Percentiles rank a stretch among this genome's conserved stretches.
Conservation (phyloP, 1,140 invertebrate species). For the Chionoecetes opilio region DNA sequence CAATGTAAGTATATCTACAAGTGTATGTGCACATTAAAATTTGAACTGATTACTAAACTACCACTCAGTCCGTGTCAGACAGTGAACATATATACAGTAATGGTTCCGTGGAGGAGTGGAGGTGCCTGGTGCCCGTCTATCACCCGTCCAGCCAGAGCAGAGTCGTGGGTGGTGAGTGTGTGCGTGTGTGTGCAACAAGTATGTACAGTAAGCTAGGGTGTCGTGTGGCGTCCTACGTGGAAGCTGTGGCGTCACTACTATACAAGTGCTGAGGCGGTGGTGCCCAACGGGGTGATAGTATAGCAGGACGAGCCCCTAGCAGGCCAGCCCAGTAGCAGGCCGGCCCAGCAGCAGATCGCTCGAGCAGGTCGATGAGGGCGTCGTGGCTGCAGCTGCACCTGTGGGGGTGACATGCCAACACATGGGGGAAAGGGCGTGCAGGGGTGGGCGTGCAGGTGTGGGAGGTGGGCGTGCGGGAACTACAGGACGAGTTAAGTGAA, state of each 20-base stretch:
- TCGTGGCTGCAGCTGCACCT: constrained; percentile 9
- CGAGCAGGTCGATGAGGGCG: constrained; percentile 33
- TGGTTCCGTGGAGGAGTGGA: background rate
- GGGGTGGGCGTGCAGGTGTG: constrained; percentile 37
- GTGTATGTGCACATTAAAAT: background rate
- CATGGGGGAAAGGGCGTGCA: background rate
- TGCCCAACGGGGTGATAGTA: background rate
- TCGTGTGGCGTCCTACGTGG: constrained; percentile 62
- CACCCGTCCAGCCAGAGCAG: constrained; percentile 16
- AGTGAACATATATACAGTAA: background rate
- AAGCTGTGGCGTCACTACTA: constrained; percentile 67
- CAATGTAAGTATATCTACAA: background rate
- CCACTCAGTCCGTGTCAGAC: background rate
- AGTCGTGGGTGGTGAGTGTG: background rate
- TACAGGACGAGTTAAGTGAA: constrained; percentile 58
- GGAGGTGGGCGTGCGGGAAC: constrained; percentile 37
- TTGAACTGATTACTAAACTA: background rate
- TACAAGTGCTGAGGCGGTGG: constrained; percentile 57
- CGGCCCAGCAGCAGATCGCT: background rate
- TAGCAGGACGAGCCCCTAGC: constrained; percentile 37
- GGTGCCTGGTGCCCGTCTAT: constrained; percentile 35
- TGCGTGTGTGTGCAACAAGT: constrained; percentile 24
- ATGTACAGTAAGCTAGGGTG: constrained; percentile 44
- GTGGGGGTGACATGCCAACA: background rate
- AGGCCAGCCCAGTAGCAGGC: background rate